Base-by-base conservation (phyloP, 2,888 invertebrate species). In the Teinopalpus imperialis region DNA sequence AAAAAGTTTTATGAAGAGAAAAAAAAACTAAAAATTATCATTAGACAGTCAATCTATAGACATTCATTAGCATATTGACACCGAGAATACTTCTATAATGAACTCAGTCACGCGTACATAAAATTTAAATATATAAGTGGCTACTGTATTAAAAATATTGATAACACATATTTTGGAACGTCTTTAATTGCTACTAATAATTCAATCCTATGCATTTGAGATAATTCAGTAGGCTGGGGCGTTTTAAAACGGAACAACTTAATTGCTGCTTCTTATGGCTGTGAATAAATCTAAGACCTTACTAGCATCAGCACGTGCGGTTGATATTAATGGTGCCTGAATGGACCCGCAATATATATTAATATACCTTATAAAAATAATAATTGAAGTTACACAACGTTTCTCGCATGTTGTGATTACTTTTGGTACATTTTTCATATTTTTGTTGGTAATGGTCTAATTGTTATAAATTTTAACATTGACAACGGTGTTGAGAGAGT, bases 91-190 rank as follows among this genome's bases (percentile, higher is more conserved):
- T 72, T 74, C 67, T 74, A 66, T 83, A 81, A 81, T 73, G 75
- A 80, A 74, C 75, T 67, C 75, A 83, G 80, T 79, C 80, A 83
- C 74, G 86, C 82, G 77, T 75, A 73, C 73, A 80, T 78, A 73
- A 77, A 81, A 86, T 86, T 83, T 81, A 68, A 83, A 85, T 82
- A 69, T 59, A 71, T 77, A 74, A 81, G 73, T 68, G 61, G 86
- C 87, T 88, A 83, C 87, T 74, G 87, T 85, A 81, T 85, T 85
- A 81, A 82, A 74, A 81, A 81, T 81, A 83, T 85, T 82, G 86
- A 87, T 87, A 85, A 81, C 71, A 68, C 66, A 73, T 78, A 81
- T 80, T 82, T 79, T 76, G 75, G 69, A 74, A 74, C 66, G 72
- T 77, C 65, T 74, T 75, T 83, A 82, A 81, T 76, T 77, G 79